Evolutionary conservation across 1,140 invertebrate species (phyloP).

Genomic region (Penaeus vannamei): DNA sequence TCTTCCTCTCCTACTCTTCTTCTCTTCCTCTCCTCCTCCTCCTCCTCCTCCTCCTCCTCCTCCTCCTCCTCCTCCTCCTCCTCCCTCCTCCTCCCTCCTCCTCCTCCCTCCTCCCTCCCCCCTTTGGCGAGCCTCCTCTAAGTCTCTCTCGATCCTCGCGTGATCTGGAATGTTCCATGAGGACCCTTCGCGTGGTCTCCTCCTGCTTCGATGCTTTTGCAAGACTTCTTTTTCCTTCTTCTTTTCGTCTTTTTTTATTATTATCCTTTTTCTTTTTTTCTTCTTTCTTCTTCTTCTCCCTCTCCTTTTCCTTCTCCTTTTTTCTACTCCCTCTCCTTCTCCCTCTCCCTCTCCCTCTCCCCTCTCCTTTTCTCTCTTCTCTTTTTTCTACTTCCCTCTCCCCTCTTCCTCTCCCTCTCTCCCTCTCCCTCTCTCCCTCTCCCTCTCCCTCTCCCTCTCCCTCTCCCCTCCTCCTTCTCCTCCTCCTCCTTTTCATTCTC

Average conservation of each 20-base stretch:
- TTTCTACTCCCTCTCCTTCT: not conserved
- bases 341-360: not conserved
- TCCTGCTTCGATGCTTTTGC: too few species aligned
- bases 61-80: not conserved
- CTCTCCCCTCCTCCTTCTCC: not conserved
- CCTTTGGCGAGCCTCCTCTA: not conserved
- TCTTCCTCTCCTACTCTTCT: not conserved
- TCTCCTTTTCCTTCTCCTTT: not conserved
- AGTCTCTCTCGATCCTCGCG: too few species aligned
- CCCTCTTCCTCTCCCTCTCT: too few species aligned
- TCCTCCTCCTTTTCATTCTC: not conserved
- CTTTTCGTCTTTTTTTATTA: too few species aligned
- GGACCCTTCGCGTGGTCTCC: too few species aligned
- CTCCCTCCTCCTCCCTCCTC: too few species aligned
- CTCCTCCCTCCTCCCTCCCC: too few species aligned
- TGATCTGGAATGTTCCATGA: too few species aligned
- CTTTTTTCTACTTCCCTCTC: not conserved
- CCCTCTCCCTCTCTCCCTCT: too few species aligned
- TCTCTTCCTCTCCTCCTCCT: not conserved
- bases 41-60: not conserved
- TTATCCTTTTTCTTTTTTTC: not conserved
- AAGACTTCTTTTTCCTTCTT: not conserved
- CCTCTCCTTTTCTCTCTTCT: not conserved
- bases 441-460: too few species aligned
- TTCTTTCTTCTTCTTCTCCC: too few species aligned